These are phyloP conservation scores for Gallinago stenura DNA, from an alignment of 2,797 vertebrate species.

Conservation along the genomic window DNA sequence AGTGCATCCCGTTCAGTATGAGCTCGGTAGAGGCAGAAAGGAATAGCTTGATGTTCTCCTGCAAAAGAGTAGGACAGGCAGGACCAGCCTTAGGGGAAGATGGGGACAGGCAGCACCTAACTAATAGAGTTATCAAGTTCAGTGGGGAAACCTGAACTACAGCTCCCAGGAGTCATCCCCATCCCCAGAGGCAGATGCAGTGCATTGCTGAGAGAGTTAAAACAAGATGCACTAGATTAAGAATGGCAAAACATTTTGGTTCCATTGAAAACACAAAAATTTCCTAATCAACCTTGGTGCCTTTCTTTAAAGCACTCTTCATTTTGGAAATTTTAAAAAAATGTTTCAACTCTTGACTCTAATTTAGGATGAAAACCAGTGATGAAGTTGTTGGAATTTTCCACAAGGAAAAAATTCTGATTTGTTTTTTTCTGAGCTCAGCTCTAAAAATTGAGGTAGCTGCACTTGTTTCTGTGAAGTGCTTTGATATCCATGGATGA, in stretches of 20 bases:
- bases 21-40: background rate
- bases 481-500: constrained; percentile 71
- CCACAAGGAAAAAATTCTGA: constrained; percentile 1
- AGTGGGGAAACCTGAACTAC: background rate
- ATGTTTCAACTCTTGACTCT: background rate
- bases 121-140: background rate
- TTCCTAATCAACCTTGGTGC: background rate
- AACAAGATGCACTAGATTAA: background rate
- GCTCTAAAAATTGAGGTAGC: constrained; percentile 68
- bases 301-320: background rate
- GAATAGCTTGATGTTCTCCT: background rate
- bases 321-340: background rate
- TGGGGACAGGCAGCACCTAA: background rate
- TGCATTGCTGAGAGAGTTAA: background rate
- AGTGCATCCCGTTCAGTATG: background rate
- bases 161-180: constrained; percentile 1
- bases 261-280: background rate
- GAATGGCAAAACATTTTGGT: background rate
- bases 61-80: background rate
- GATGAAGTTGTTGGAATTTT: constrained; percentile 51
- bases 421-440: constrained; percentile 33
- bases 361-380: background rate
- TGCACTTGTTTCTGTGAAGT: constrained; percentile 62
- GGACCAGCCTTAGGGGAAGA: background rate
- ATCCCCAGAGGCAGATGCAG: background rate